phyloP scores from a whole-genome alignment of 2,113 vertebrate species.

The Alaudala cheleensis region DNA sequence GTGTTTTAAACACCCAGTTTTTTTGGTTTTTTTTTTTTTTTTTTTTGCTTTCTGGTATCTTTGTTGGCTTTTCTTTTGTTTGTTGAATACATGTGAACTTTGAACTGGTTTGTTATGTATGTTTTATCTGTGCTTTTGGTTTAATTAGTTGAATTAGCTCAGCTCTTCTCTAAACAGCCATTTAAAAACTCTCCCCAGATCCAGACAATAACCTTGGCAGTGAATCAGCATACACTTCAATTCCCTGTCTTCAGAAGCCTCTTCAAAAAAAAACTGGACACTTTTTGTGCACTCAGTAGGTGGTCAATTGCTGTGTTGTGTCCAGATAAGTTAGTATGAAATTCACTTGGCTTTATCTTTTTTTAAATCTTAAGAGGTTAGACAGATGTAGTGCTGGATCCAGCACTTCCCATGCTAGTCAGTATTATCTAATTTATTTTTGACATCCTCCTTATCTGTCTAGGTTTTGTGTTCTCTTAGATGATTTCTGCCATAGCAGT shows the following conservation, averaged over 20 bases:
- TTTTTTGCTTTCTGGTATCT: neutral
- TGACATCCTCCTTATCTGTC: neutral
- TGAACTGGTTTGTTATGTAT: neutral
- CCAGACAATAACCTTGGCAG: neutral
- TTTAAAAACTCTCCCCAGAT: neutral
- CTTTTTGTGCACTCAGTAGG: neutral
- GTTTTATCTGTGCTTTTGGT: neutral
- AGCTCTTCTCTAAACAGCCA: neutral
- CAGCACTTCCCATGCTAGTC: neutral
- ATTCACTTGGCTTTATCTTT: neutral
- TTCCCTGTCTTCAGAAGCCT: neutral
- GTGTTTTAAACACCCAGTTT: fast-evolving
- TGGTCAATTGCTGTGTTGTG: neutral
- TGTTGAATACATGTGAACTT: neutral
- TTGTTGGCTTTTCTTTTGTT: neutral
- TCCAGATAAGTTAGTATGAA: neutral
- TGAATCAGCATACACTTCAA: neutral
- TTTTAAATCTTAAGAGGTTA: neutral
- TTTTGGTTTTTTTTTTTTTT: too few species aligned
- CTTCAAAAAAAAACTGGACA: neutral
- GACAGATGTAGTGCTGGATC: neutral
- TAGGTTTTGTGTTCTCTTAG: neutral
- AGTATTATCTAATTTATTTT: neutral
- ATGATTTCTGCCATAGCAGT: neutral
- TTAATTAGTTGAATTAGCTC: neutral